A percentile compares a stretch with the other conserved stretches of the same genome.
Evolutionary conservation across 2,888 invertebrate species (phyloP).

Genomic region (Crocallis elinguaria): DNA sequence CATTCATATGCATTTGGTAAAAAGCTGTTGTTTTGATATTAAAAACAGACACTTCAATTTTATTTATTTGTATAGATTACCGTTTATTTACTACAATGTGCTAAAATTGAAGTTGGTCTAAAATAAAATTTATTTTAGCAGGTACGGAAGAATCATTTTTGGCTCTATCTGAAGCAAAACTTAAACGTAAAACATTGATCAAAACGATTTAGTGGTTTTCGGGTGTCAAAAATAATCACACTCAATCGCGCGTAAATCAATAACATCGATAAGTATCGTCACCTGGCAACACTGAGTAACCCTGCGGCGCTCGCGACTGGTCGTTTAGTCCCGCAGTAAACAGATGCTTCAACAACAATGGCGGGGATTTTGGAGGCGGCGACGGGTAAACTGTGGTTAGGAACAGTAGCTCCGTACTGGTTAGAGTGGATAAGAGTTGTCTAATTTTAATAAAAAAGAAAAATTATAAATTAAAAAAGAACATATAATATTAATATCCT

Average conservation of each 20-base stretch:
- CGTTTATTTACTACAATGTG: too few species aligned
- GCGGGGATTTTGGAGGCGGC: slow-evolving; percentile 79
- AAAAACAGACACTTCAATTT: too few species aligned
- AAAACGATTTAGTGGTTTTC: background rate
- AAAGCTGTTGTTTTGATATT: too few species aligned
- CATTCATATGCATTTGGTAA: too few species aligned
- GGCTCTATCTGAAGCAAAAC: too few species aligned
- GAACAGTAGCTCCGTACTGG: slow-evolving; percentile 45
- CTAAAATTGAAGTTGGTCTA: too few species aligned
- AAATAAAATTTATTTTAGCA: too few species aligned
- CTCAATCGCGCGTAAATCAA: slow-evolving; percentile 47
- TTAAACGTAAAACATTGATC: background rate
- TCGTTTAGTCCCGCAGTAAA: slow-evolving; percentile 46
- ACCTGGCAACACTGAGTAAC: slow-evolving; percentile 48
- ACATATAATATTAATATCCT: too few species aligned
- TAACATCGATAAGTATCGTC: slow-evolving; percentile 54
- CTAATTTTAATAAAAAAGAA: background rate
- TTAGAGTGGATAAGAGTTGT: slow-evolving; percentile 50
- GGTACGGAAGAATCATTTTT: too few species aligned
- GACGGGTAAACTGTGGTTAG: slow-evolving; percentile 62
- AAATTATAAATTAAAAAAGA: background rate
- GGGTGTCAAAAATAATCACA: slow-evolving; percentile 2
- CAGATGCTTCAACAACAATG: slow-evolving; percentile 76
- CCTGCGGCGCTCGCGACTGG: slow-evolving; percentile 15
- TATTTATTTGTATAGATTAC: too few species aligned